phyloP scores from a whole-genome alignment of 2,888 invertebrate genomes.

The Zhengitettix transpicula region DNA sequence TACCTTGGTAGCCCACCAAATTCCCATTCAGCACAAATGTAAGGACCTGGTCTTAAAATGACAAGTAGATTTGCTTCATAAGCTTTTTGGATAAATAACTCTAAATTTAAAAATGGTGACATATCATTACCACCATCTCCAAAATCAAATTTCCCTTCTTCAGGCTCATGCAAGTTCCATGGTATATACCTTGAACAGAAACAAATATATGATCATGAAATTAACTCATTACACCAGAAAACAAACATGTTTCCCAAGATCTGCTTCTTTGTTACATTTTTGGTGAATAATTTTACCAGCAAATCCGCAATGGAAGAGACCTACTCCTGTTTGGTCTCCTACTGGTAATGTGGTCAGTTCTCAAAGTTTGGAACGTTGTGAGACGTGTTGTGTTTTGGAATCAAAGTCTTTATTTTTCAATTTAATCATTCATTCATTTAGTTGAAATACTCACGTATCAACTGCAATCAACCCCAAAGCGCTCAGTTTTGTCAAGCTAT shows the following conservation, averaged over 20 bases:
- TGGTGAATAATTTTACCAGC: too few relatives aligned
- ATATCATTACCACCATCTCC: conserved; percentile 20
- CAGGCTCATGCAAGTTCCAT: conserved; percentile 28
- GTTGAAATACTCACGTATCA: conserved; percentile 25
- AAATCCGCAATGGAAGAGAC: too few relatives aligned
- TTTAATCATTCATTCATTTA: too few relatives aligned
- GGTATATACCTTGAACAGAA: conserved; percentile 20
- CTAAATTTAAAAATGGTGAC: conserved; percentile 19
- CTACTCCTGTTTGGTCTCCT: too few relatives aligned
- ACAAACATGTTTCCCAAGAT: too few relatives aligned
- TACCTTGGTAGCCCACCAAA: conserved; percentile 16
- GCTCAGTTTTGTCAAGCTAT: conserved; percentile 30
- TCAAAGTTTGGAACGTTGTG: too few relatives aligned
- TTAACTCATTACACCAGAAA: too few relatives aligned
- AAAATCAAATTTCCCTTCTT: conserved; percentile 23
- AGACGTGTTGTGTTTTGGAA: too few relatives aligned
- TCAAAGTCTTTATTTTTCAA: too few relatives aligned
- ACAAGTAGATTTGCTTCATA: conserved; percentile 28
- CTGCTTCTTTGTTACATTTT: too few relatives aligned
- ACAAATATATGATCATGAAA: too few relatives aligned
- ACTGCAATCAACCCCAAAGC: conserved; percentile 34
- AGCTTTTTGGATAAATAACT: not conserved
- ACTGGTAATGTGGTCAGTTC: too few relatives aligned
- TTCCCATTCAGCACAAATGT: conserved; percentile 37
- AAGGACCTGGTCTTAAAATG: conserved; percentile 33